Base-by-base conservation (phyloP, 1,140 invertebrate genomes). In the Coboldia fuscipes region DNA sequence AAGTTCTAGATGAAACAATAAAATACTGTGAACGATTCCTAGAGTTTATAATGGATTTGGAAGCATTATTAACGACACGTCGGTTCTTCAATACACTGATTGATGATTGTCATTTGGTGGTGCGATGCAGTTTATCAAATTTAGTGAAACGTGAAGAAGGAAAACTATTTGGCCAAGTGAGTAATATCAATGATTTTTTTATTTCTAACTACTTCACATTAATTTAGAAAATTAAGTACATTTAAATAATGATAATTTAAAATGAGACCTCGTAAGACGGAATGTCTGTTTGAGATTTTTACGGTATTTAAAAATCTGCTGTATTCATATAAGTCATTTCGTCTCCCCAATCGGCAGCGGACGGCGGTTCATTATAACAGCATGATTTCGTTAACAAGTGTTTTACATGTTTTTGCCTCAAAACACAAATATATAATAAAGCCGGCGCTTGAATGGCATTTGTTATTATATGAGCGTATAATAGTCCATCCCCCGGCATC, bases 31-130 rank as follows among this genome's bases (percentile, higher is more conserved):
- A 99, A 61, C 68, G 92, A 37, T 97, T 97, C 59, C 52, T 98
- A 21, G 90, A 97, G 58, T 60, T 99, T 21, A 68, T 98, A 51
- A 94, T 97, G 40, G 96, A 98, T 54, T 61, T 98, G 33, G 90
- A 97, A 54, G 86, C 92, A 15, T 61, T 96, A 34, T 58, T 98
- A 39, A 88, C 90, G 1, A 97, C 93, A 1, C 65, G 94, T 33
- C 65, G 94, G 31, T 99, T 97, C 59, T 93, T 99, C 52, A 96
- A 97, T 57, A 82, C 81, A 0, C 71, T 99, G 0, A 65, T 99
- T 47, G 90, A 97, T 58, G 88, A 94, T 56, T 76, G 77, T 42
- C 92, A 98, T 54, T 57, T 97, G 3, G 77, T 99, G 12, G 86
- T 93, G 1, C 69, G 79, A 28, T 92, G 88, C 51, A 70, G 79